Percentiles rank a stretch among this genome's conserved stretches.
phyloP scores from a whole-genome alignment of 2,113 vertebrate species.

The Stercorarius parasiticus region DNA sequence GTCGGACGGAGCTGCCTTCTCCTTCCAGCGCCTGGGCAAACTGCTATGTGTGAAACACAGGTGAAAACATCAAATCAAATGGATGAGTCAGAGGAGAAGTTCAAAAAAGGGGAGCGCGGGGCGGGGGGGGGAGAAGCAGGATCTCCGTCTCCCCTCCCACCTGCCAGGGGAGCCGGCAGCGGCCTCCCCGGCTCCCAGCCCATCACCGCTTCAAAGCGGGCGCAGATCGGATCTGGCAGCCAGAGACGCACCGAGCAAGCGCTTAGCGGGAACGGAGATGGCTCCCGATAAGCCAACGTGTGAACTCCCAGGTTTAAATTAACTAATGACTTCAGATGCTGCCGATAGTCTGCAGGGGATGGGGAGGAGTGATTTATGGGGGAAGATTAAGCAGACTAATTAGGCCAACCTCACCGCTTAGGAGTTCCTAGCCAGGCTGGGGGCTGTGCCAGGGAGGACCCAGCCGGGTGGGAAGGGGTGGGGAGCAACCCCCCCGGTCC shows the following conservation, averaged over 20 bases:
- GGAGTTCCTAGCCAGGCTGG: neutral
- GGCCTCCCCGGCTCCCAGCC: neutral
- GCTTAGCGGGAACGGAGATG: conserved; percentile 31
- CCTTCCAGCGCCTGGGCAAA: neutral
- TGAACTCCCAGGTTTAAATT: conserved; percentile 62
- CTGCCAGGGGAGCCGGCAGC: neutral
- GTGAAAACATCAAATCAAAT: conserved; percentile 16
- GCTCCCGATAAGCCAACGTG: conserved; percentile 24
- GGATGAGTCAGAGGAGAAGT: conserved; percentile 62
- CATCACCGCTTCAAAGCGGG: conserved; percentile 41
- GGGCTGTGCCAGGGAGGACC: neutral
- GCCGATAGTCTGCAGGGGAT: conserved; percentile 60
- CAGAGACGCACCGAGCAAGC: conserved; percentile 1
- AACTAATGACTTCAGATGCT: conserved; percentile 63
- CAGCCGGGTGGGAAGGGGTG: neutral
- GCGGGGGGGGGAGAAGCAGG: neutral
- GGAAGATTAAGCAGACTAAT: conserved; percentile 60
- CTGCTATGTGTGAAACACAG: conserved; percentile 25
- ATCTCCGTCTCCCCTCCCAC: conserved; percentile 27
- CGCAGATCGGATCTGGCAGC: neutral
- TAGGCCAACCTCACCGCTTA: neutral
- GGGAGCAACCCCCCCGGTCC: neutral
- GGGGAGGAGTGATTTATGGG: conserved; percentile 50
- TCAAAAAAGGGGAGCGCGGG: neutral
- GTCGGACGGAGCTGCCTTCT: neutral